These are phyloP conservation scores for Valencia hispanica DNA, from an alignment of 2,797 vertebrate species.

Conservation along the genomic window DNA sequence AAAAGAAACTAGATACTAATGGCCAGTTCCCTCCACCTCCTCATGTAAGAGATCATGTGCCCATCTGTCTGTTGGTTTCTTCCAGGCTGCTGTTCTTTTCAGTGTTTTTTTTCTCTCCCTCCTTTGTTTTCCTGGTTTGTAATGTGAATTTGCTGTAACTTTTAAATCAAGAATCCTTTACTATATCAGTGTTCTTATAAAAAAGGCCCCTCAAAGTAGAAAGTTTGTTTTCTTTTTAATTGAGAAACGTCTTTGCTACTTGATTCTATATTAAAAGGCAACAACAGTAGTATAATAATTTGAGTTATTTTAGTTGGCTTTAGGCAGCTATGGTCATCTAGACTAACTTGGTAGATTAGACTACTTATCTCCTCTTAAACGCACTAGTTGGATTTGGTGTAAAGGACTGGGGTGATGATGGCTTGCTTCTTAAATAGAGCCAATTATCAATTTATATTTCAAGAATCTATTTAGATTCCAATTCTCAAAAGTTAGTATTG, in stretches of 20 bases:
- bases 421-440: slow-evolving; percentile 23
- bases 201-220: not conserved
- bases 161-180: not conserved
- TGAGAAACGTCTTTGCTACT: not conserved
- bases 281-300: not conserved
- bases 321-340: not conserved
- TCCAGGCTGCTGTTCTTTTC: slow-evolving; percentile 35
- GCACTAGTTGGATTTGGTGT: not conserved
- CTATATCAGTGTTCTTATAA: not conserved
- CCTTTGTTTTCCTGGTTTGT: slow-evolving; percentile 1
- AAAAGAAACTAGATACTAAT: slow-evolving; percentile 65
- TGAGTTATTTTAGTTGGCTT: not conserved
- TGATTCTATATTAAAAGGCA: not conserved
- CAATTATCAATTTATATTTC: no score
- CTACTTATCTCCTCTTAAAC: not conserved
- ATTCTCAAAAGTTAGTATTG: no score
- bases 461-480: no score
- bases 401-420: not conserved
- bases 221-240: not conserved
- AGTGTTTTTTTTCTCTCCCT: slow-evolving; percentile 1
- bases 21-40: slow-evolving; percentile 62
- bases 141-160: not conserved
- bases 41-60: slow-evolving; percentile 50
- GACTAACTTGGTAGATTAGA: not conserved
- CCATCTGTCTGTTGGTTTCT: slow-evolving; percentile 63